Percentiles rank a stretch among this genome's conserved stretches.
Evolutionary conservation across 2,113 vertebrate species (phyloP).

Genomic region (Podarcis cretensis): DNA sequence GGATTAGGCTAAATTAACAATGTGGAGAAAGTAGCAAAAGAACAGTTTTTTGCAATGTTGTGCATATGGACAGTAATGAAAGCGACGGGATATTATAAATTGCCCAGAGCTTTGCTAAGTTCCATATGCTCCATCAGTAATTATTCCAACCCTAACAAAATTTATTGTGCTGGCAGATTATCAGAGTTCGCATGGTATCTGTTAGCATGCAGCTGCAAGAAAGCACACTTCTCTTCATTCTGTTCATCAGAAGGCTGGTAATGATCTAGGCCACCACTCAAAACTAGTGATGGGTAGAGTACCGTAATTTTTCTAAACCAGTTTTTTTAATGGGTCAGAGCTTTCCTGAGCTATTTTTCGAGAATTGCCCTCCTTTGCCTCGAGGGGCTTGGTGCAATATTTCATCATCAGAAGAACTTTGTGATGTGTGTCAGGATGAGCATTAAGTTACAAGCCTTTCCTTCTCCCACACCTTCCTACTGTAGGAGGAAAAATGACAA

Average conservation of each 20-base stretch:
- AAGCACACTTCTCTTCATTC: not conserved
- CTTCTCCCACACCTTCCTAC: not conserved
- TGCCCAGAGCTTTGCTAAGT: conserved; percentile 32
- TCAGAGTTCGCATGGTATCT: not conserved
- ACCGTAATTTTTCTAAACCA: not conserved
- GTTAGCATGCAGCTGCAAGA: not conserved
- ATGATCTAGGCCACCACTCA: not conserved
- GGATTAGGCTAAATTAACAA: conserved; percentile 29
- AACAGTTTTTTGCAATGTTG: conserved; percentile 29
- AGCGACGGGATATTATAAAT: conserved; percentile 36
- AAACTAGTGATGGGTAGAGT: not conserved
- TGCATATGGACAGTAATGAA: not conserved
- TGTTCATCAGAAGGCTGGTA: accelerated
- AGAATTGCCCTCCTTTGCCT: not conserved
- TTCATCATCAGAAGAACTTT: not conserved
- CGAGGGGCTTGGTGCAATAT: not conserved
- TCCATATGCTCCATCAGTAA: conserved; percentile 47
- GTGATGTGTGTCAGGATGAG: not conserved
- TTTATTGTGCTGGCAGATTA: not conserved
- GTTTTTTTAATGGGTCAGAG: not conserved
- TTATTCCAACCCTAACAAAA: conserved; percentile 32
- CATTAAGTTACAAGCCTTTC: not conserved
- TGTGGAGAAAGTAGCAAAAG: conserved; percentile 43
- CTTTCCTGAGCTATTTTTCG: not conserved
- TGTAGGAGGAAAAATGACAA: not conserved